Conservation (phyloP, 1,140 invertebrate genomes). For the Chelonus insularis region DNA sequence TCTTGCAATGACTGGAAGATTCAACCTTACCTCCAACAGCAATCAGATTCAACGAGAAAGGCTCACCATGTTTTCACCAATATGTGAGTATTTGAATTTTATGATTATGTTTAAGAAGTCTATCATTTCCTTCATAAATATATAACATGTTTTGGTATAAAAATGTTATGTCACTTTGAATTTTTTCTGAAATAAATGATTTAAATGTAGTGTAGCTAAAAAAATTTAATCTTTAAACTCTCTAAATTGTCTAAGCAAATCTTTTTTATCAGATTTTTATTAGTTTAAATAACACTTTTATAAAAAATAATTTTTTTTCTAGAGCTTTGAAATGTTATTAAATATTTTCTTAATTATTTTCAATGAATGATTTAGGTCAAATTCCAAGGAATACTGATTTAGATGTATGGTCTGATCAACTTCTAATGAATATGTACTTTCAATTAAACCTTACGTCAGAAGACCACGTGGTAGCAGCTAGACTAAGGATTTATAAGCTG, state of each 20-base stretch:
- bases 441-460: constrained; percentile 58
- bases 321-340: constrained; percentile 2
- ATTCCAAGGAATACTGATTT: constrained; percentile 61
- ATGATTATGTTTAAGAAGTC: no score
- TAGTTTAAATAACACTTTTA: no score
- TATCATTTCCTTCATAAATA: no score
- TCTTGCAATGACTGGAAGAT: constrained; percentile 51
- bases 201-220: no score
- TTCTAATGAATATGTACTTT: constrained; percentile 64
- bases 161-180: no score
- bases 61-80: constrained; percentile 53
- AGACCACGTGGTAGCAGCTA: constrained; percentile 61
- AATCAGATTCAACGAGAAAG: constrained; percentile 49
- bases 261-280: no score
- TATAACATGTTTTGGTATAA: no score
- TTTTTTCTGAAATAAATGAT: no score
- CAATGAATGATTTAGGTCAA: constrained; percentile 52
- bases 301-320: constrained; percentile 8
- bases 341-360: background rate
- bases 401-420: constrained; percentile 60
- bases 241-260: no score
- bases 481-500: constrained; percentile 62
- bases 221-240: no score
- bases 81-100: no score
- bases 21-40: constrained; percentile 43